A percentile compares a stretch with the other conserved stretches of the same genome.
Conservation (phyloP, 1,140 invertebrate species). For the Drosophila nasuta region DNA sequence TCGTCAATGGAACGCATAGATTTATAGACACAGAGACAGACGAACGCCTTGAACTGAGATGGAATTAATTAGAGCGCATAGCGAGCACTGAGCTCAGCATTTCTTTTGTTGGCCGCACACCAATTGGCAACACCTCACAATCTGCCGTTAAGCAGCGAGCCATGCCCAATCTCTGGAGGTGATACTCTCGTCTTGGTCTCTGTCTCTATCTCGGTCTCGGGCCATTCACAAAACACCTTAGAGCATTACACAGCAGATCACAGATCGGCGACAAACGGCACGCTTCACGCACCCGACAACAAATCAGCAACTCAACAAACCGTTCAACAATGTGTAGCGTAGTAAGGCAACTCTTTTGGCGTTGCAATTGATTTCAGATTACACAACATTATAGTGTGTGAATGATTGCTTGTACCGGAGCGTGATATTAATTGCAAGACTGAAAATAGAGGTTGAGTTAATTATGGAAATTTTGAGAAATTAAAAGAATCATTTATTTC, state of each 20-base stretch:
- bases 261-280: conserved; percentile 34
- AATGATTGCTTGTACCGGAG: not conserved
- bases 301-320: conserved; percentile 27
- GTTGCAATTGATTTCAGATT: conserved; percentile 71
- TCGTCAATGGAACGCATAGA: conserved; percentile 67
- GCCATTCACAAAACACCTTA: not conserved
- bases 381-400: conserved; percentile 2
- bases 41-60: conserved; percentile 75
- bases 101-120: conserved; percentile 67
- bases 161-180: conserved; percentile 74
- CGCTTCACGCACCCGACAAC: conserved; percentile 60
- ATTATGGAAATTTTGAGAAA: not conserved
- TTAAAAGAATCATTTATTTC: too few species aligned
- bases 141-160: conserved; percentile 42
- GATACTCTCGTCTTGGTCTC: conserved; percentile 14
- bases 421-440: not conserved
- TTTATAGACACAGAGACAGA: conserved; percentile 46
- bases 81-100: conserved; percentile 63
- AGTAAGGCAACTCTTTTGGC: conserved; percentile 37
- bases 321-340: conserved; percentile 41
- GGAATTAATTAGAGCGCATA: conserved; percentile 77
- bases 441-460: not conserved
- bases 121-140: conserved; percentile 66
- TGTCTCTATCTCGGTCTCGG: not conserved
- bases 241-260: not conserved